Base-by-base conservation (phyloP, 2,113 vertebrate genomes). In the Catharus minimus region DNA sequence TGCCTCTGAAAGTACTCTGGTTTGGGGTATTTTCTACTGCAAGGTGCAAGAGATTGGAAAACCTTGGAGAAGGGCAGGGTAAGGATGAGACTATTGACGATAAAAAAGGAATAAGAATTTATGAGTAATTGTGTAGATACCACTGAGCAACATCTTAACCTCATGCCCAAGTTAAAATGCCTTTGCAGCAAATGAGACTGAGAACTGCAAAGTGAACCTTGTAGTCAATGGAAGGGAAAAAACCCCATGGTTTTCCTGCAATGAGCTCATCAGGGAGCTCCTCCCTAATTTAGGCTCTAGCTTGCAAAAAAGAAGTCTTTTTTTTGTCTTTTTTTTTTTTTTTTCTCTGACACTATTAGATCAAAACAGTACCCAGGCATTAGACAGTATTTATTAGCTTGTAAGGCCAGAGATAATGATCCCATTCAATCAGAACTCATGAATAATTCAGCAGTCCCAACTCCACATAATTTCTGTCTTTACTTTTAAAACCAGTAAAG, bases 361-460 rank as follows among this genome's bases (percentile, higher is more conserved):
- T 97, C 97, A 97, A 97, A 98, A 98, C 95, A 97, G 96, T 97
- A 97, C 95, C 96, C 95, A 96, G 92, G 96, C 97, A 97, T 96
- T 96, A 97, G 97, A 96, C 97, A 97, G 96, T 97, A 97, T 98
- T 97, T 98, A 97, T 97, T 98, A 98, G 95, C 97, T 97, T 97
- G 95, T 97, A 96, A 97, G 97, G 78, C 97, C 97, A 95, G 95
- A 97, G 97, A 97, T 97, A 98, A 98, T 97, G 96, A 97, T 97
- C 95, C 95, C 88, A 97, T 97, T 98, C 97, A 97, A 97, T 98
- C 97, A 97, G 97, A 97, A 96, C 32, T 92, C 92, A 97, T 98
- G 97, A 97, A 98, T 98, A 97, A 98, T 98, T 96, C 97, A 98
- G 56, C 56, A 97, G 94, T 95, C 92, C 93, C 95, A 98, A 97